Conservation (phyloP, 1,140 invertebrate species). For the Cotesia glomerata region DNA sequence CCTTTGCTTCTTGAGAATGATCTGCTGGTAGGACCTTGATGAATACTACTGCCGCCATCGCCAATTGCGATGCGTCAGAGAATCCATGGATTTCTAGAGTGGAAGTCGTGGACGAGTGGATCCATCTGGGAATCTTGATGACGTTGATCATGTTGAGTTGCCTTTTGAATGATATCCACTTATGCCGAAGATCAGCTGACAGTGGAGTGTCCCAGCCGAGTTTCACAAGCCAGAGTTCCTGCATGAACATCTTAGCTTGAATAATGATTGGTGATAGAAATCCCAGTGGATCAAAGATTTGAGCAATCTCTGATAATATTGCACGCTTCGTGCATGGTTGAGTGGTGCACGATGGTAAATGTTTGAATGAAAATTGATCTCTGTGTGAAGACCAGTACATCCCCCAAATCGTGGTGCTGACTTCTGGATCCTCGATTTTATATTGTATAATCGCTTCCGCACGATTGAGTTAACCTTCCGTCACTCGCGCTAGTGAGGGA, state of each 20-base stretch:
- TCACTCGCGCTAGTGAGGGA: no score
- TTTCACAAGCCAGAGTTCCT: constrained; percentile 34
- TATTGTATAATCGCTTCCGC: no score
- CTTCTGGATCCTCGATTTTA: no score
- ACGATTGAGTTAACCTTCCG: no score
- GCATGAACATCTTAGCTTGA: constrained; percentile 31
- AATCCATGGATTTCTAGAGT: constrained; percentile 38
- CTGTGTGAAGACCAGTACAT: no score
- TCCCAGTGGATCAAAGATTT: constrained; percentile 30
- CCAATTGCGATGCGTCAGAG: constrained; percentile 38
- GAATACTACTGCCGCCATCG: constrained; percentile 37
- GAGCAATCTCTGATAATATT: constrained; percentile 17
- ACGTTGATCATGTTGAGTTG: constrained; percentile 25
- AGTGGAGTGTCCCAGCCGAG: constrained; percentile 33
- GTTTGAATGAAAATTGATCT: no score
- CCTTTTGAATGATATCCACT: constrained; percentile 26
- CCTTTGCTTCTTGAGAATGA: neutral
- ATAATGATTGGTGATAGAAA: constrained; percentile 26
- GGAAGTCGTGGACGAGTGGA: constrained; percentile 15
- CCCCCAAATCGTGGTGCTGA: no score
- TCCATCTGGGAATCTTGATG: constrained; percentile 33
- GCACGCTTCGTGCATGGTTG: neutral
- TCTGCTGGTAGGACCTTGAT: neutral
- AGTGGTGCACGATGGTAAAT: no score
- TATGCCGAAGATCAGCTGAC: neutral